Base-by-base conservation (phyloP, 2,888 invertebrate species). In the Agriopis aurantiaria region DNA sequence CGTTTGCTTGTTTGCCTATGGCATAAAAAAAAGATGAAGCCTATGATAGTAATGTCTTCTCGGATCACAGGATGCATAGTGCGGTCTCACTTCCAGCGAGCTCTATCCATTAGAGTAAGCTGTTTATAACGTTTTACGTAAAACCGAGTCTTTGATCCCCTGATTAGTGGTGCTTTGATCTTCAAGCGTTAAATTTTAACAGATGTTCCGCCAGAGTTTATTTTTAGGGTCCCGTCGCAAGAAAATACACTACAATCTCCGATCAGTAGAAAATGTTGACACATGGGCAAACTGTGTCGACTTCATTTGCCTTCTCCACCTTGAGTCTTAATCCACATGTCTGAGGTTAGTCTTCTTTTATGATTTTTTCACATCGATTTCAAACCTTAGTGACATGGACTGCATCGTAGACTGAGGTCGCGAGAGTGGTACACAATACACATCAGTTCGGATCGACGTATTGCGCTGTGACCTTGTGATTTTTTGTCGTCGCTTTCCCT, bases 101-200 rank as follows among this genome's bases (percentile, higher is more conserved):
- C 56, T 62, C 62, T 70, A 70, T 77, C 70, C 62, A 75, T 72
- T 72, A 75, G 63, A 70, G 53, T 71, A 65, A 66, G 67, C 75
- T 73, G 71, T 69, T 72, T 75, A 74, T 73, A 76, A 73, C 74
- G 72, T 73, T 76, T 75, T 71, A 72, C 75, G 71, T 69, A 60
- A 68, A 78, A 78, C 76, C 69, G 56, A 66, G 68, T 73, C 84
- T 84, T 84, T 84, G 81, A 84, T 82, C 80, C 71, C 56, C 72
- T 78, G 79, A 82, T 81, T 81, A 79, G 80, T 71, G 66, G 57
- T 66, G 61, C 78, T 82, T 83, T 84, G 80, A 84, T 81, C 78
- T 73, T 43, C 52, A 67, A 76, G 73, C 79, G 82, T 78, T 76
- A 80, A 80, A 79, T 78, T 76, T 72, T 68, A 76, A 74, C 80